Evolutionary conservation across 2,797 vertebrate species (phyloP).

Genomic region (Falco novaeseelandiae): DNA sequence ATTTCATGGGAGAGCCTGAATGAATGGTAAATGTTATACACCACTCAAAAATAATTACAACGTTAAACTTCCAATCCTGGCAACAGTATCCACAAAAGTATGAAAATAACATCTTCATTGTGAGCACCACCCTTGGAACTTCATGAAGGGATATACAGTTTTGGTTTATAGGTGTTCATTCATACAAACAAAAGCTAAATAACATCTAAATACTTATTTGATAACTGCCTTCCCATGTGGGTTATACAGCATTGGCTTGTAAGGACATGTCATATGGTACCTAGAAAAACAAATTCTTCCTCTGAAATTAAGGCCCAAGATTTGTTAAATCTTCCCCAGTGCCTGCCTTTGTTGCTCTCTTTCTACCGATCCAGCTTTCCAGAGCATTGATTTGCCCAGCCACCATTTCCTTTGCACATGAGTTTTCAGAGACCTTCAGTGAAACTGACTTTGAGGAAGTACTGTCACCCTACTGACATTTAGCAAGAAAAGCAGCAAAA

Average conservation of each 20-base stretch:
- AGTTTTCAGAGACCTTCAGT: neutral
- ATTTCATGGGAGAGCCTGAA: neutral
- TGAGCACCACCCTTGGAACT: neutral
- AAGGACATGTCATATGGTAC: neutral
- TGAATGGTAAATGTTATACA: neutral
- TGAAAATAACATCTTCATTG: neutral
- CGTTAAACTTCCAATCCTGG: neutral
- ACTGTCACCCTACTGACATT: neutral
- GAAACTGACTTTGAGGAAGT: neutral
- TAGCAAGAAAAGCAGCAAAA: neutral
- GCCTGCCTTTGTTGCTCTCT: neutral
- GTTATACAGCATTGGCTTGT: neutral
- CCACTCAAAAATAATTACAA: neutral
- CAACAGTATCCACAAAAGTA: neutral
- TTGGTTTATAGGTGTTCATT: neutral
- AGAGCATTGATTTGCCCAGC: neutral
- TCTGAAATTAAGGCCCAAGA: neutral
- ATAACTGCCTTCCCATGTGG: neutral
- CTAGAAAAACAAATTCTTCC: neutral
- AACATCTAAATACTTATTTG: neutral
- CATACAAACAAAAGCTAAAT: neutral
- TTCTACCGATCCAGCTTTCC: neutral
- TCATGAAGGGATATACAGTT: neutral
- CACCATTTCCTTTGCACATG: fast-evolving
- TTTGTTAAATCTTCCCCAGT: neutral